A percentile compares a stretch with the other conserved stretches of the same genome.
Conservation (phyloP, 2,888 invertebrate species). For the Scaptodrosophila latifasciaeformis region DNA sequence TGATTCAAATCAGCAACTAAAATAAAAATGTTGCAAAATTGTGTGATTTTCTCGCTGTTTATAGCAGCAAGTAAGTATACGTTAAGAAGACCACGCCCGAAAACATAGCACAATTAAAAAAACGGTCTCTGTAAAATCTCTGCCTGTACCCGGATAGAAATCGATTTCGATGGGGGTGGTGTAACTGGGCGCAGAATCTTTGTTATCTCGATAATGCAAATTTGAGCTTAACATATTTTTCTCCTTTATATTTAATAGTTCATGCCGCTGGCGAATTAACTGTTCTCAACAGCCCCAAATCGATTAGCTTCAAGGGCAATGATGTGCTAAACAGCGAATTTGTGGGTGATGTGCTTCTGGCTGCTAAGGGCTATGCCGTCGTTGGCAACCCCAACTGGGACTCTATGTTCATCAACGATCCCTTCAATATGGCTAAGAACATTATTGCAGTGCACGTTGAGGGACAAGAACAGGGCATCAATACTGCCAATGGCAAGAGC, state of each 20-base stretch:
- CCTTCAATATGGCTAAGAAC: slow-evolving; percentile 84
- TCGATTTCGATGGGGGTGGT: slow-evolving; percentile 30
- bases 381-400: slow-evolving; percentile 83
- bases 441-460: slow-evolving; percentile 82
- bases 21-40: slow-evolving; percentile 70
- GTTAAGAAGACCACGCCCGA: slow-evolving; percentile 2
- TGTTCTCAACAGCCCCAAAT: slow-evolving; percentile 81
- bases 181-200: slow-evolving; percentile 45
- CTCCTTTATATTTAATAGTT: slow-evolving; percentile 54
- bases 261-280: slow-evolving; percentile 78
- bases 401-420: slow-evolving; percentile 81
- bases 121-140: slow-evolving; percentile 13
- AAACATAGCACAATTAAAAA: neutral
- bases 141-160: slow-evolving; percentile 20
- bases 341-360: slow-evolving; percentile 83
- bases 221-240: neutral
- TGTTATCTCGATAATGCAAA: neutral
- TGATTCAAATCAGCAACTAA: slow-evolving; percentile 67
- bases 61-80: slow-evolving; percentile 73
- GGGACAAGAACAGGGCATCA: slow-evolving; percentile 77
- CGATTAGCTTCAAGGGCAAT: slow-evolving; percentile 82
- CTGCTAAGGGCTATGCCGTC: slow-evolving; percentile 83
- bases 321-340: slow-evolving; percentile 79
- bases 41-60: slow-evolving; percentile 67
- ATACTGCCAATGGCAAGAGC: slow-evolving; percentile 57